Base-by-base conservation (phyloP, 2,113 vertebrate species). In the Nanger granti region DNA sequence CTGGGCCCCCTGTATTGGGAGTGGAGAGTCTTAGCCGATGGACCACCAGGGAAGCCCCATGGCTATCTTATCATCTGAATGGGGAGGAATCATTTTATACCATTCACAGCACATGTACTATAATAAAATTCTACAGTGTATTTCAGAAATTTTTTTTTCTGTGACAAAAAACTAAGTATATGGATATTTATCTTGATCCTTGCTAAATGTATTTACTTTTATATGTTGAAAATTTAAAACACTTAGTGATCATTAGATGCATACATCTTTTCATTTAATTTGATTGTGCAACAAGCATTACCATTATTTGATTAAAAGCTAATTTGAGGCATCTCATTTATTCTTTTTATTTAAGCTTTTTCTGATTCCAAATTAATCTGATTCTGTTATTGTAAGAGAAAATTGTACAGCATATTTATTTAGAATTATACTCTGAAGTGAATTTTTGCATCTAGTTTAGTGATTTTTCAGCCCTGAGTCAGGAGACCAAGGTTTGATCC, bases 121-220 rank as follows among this genome's bases (percentile, higher is more conserved):
- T 14, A 62, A n/a, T 34, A 64, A 62, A 89, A 55, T n/a, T 60
- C 69, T 84, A 28, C 22, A 17, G 8, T 15, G 31, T 20, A 7
- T 80, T 84, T 94, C 41, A 55, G 55, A 93, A 59, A 92, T 87
- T 44, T 73, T 73, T 89, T 22, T 96, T 84, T 90, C 86, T 95
- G 28, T 87, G 18, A 88, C 73, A 60, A 4, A 4, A 95, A 92
- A 83, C 13, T 44, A 91, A 10, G 12, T 62, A n/a, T 69, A 91
- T 96, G 47, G 83, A 93, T 92, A 60, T 41, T 89, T 85, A 79
- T 31, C 95, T 94, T 95, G 54, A 93, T 92, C n/a, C 18, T 95
- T 92, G 44, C 62, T 90, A 87, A 96, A 82, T 92, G 69, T 82
- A 80, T 52, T 94, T 76, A 49, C 54, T 73, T 90, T 59, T 55